phyloP scores from a whole-genome alignment of 2,888 invertebrate species.

The Rotaria macrura region DNA sequence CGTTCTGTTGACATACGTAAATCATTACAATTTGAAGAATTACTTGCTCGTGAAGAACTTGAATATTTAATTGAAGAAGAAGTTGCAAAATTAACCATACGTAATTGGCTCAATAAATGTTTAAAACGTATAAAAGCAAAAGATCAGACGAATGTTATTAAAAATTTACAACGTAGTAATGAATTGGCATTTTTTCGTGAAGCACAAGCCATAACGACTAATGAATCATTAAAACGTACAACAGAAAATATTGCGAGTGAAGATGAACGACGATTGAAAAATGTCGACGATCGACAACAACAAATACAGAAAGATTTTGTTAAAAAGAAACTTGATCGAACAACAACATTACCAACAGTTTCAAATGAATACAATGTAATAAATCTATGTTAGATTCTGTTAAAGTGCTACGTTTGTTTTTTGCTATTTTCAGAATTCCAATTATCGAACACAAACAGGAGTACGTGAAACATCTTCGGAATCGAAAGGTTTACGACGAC shows the following conservation, averaged over 20 bases:
- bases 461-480: background rate
- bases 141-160: constrained; percentile 14
- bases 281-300: background rate
- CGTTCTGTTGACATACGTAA: constrained; percentile 93
- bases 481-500: background rate
- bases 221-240: background rate
- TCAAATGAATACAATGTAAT: background rate
- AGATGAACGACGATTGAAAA: background rate
- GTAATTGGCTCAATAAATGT: constrained; percentile 95
- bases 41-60: constrained; percentile 90
- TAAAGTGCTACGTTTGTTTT: background rate
- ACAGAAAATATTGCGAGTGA: background rate
- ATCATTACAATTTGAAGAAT: constrained; percentile 88
- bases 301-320: background rate
- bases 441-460: constrained; percentile 1
- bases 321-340: background rate
- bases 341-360: background rate
- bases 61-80: constrained; percentile 98
- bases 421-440: background rate
- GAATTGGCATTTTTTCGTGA: constrained; percentile 20
- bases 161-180: constrained; percentile 21
- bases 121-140: constrained; percentile 74
- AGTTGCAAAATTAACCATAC: constrained; percentile 96
- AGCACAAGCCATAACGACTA: background rate
- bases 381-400: background rate